Percentiles rank a stretch among this genome's conserved stretches.
These are phyloP conservation scores for Oryzias melastigma DNA, from an alignment of 2,113 vertebrate species.

Conservation along the genomic window DNA sequence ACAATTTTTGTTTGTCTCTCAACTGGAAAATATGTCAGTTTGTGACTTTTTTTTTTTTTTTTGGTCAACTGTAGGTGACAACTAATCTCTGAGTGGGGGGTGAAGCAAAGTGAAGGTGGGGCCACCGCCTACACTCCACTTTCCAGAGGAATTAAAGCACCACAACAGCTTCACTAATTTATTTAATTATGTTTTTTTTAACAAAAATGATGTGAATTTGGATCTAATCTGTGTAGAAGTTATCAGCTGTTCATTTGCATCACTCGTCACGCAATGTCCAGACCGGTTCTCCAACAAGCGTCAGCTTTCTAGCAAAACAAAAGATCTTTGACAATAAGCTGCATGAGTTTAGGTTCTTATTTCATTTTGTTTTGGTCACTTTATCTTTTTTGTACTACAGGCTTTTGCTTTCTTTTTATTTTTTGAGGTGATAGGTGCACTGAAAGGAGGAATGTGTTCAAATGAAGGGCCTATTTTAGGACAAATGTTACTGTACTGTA, in stretches of 20 bases:
- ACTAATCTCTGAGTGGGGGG: conserved; percentile 11
- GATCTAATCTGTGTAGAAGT: conserved; percentile 18
- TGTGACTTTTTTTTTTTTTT: not conserved
- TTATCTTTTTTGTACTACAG: too few species aligned
- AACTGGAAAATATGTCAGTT: too few species aligned
- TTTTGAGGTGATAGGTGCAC: too few species aligned
- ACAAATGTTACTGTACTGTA: too few species aligned
- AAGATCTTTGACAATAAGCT: too few species aligned
- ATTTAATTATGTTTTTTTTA: conserved; percentile 1
- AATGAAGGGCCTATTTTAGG: too few species aligned
- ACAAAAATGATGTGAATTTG: conserved; percentile 1
- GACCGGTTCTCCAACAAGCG: not conserved
- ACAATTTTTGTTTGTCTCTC: too few species aligned
- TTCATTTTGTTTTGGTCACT: too few species aligned
- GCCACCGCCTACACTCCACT: conserved; percentile 6
- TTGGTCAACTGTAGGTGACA: conserved; percentile 14
- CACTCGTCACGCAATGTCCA: not conserved
- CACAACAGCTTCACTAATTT: conserved; percentile 1
- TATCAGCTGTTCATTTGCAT: not conserved
- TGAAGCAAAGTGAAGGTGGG: not conserved
- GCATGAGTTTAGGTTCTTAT: too few species aligned
- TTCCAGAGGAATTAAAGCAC: conserved; percentile 25
- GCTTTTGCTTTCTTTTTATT: too few species aligned
- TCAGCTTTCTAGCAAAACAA: not conserved
- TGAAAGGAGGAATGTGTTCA: too few species aligned